A percentile compares a stretch with the other conserved stretches of the same genome.
Conservation (phyloP, 2,113 vertebrate species). For the Aphyosemion australe region DNA sequence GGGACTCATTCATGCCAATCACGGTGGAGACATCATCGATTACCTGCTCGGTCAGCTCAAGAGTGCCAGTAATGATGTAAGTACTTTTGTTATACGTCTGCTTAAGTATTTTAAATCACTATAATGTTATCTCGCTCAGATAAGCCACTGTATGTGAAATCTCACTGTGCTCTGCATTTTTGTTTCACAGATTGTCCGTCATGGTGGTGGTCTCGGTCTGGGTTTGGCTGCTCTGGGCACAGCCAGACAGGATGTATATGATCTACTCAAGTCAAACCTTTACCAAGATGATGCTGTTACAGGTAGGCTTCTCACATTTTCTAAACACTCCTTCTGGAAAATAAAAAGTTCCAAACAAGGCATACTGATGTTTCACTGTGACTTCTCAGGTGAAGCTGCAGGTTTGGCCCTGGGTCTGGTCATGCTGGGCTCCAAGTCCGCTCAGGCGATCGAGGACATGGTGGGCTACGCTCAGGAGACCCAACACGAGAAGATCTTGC, state of each 20-base stretch:
- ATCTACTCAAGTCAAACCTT: conserved; percentile 96
- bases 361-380: conserved; percentile 3
- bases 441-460: conserved; percentile 99
- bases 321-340: not conserved
- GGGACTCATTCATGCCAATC: conserved; percentile 98
- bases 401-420: conserved; percentile 94
- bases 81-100: conserved; percentile 45
- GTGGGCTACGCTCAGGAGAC: conserved; percentile 98
- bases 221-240: conserved; percentile 96
- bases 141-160: not conserved
- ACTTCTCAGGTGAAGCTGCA: conserved; percentile 89
- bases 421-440: conserved; percentile 98
- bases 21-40: conserved; percentile 98
- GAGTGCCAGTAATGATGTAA: conserved; percentile 97
- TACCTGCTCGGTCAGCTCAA: conserved; percentile 97
- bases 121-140: not conserved
- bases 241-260: conserved; percentile 96
- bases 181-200: conserved; percentile 90
- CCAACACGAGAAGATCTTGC: conserved; percentile 97
- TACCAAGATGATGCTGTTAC: conserved; percentile 99
- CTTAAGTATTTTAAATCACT: not conserved
- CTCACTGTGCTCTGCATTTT: conserved; percentile 16
- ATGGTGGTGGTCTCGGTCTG: conserved; percentile 93
- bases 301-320: conserved; percentile 65
- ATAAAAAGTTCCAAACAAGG: not conserved